Evolutionary conservation across 2,888 invertebrate species (phyloP), one percentile per base, ranked within the genome.

Genomic region (Crematogaster levior): DNA sequence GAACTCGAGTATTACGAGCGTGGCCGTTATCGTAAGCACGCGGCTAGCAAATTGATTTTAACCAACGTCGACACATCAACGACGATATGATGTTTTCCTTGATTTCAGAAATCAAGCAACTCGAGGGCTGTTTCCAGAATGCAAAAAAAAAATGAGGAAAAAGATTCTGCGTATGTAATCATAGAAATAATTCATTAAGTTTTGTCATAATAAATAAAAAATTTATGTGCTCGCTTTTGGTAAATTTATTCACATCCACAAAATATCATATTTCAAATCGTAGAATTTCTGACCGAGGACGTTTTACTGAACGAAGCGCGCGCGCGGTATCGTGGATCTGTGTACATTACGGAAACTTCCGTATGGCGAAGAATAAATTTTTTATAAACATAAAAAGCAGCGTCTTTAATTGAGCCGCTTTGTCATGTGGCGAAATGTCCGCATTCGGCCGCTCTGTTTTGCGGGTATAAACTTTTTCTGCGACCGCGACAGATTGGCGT

Each of bases 11-110:
- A 83, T 85, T 84, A 85, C 85, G 81, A 82, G 83, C 83, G 46
- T 61, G 63, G 82, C 87, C 85, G 88, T 89, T 90, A 90, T 85
- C 90, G 87, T 87, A 89, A 89, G 90, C 87, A 86, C 83, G 88
- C 61, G 73, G 74, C 84, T 75, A 66, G 85, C 83, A 86, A 90
- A 90, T 89, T 86, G 85, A 90, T 91, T 88, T 85, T 85, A 88
- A 89, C 86, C 85, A 82, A 68, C 75, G 70, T 60, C 24, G 4
- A 21, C 43, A 7, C 21, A 37, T 5, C 27, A 27, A 27, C 10
- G 3, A 15, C 34, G 34, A 34, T 34, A 3, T 6, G 6, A 3
- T 34, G 34, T 34, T n/a, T n/a, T n/a, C n/a, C 34, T 34, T 6
- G 34, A 34, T 34, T 34, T 34, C 6, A 3, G 3, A 6, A 6